Evolutionary conservation across 2,113 vertebrate genomes (phyloP).

Genomic region (Nycticorax nycticorax): DNA sequence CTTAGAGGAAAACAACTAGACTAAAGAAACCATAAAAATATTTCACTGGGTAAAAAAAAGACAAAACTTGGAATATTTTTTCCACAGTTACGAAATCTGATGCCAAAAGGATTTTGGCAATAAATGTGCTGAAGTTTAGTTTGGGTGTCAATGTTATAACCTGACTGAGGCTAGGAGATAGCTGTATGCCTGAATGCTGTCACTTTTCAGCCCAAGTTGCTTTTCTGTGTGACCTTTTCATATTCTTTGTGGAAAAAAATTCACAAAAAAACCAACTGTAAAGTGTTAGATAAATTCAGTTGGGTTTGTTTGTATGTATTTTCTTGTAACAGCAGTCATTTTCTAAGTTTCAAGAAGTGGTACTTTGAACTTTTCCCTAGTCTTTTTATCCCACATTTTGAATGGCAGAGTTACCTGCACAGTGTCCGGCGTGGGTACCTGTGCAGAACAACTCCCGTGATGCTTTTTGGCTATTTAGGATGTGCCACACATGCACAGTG

Average conservation of each 20-base stretch:
- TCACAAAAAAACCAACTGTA: neutral
- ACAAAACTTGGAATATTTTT: neutral
- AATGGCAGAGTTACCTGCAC: neutral
- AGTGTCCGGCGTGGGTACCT: neutral
- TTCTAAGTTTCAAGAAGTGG: neutral
- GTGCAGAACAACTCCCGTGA: neutral
- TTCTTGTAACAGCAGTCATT: neutral
- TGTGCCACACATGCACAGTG: neutral
- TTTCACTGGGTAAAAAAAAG: neutral
- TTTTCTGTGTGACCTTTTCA: neutral
- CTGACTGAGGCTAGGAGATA: neutral
- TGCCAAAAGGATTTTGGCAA: neutral
- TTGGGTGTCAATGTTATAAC: conserved; percentile 1
- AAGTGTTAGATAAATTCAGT: neutral
- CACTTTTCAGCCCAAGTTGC: neutral
- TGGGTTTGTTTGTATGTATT: neutral
- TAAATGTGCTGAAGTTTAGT: neutral
- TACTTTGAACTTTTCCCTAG: neutral
- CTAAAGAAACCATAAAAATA: neutral
- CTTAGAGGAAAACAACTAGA: neutral
- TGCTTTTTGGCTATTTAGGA: neutral
- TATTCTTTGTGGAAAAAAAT: neutral
- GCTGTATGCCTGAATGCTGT: neutral
- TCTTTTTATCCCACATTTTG: neutral
- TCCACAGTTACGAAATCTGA: neutral